Conservation (phyloP, 2,797 vertebrate species). For the Gobio occitaniae region DNA sequence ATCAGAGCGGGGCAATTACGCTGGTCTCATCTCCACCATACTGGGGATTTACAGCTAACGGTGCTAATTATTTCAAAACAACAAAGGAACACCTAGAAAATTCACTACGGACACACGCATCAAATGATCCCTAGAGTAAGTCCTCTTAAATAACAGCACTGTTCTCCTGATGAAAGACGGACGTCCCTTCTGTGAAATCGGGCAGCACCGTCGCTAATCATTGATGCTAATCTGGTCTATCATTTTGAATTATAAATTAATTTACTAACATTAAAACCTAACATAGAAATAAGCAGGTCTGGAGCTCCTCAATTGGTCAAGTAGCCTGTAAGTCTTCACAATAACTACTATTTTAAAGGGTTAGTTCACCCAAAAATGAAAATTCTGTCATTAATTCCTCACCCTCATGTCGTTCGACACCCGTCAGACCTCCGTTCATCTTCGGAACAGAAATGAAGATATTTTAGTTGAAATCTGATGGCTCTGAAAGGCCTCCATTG, state of each 20-base stretch:
- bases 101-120: neutral
- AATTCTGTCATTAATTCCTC: no score
- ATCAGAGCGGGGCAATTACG: slow-evolving; percentile 31
- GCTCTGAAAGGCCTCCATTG: no score
- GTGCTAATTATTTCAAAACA: slow-evolving; percentile 46
- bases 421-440: no score
- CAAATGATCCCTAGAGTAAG: slow-evolving; percentile 16
- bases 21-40: slow-evolving; percentile 20
- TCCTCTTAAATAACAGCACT: slow-evolving; percentile 36
- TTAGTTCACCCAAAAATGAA: no score
- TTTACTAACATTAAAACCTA: neutral
- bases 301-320: neutral
- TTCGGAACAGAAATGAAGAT: no score
- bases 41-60: slow-evolving; percentile 29
- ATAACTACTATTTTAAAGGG: neutral
- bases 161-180: slow-evolving; percentile 36
- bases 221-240: neutral
- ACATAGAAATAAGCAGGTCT: neutral
- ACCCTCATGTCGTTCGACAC: no score
- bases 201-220: neutral
- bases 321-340: neutral
- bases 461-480: no score
- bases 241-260: neutral
- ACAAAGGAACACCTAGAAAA: slow-evolving; percentile 46
- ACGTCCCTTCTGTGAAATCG: slow-evolving; percentile 24